A percentile compares a stretch with the other conserved stretches of the same genome.
These are phyloP conservation scores for Collichthys lucidus DNA, from an alignment of 2,113 vertebrate species.

Conservation along the genomic window DNA sequence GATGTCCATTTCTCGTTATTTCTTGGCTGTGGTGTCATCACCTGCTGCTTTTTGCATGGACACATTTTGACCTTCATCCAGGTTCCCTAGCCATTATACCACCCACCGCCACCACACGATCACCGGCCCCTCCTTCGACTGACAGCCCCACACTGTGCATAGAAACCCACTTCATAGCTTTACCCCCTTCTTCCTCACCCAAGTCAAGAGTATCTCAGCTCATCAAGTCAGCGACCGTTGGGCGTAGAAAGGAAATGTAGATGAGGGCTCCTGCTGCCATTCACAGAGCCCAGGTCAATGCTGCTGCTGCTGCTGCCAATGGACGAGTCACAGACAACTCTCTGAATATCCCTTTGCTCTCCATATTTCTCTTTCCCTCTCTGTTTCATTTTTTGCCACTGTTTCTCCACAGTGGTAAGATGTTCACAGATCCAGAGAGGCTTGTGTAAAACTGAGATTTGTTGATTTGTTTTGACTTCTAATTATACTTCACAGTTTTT, in stretches of 20 bases:
- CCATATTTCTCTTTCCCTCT: constrained; percentile 8
- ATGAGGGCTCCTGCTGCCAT: constrained; percentile 86
- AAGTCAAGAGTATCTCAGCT: constrained; percentile 71
- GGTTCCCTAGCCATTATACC: constrained; percentile 70
- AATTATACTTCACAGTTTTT: background rate
- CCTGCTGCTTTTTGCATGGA: constrained; percentile 83
- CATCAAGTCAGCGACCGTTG: constrained; percentile 86
- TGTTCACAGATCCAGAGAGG: background rate
- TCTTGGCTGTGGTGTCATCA: constrained; percentile 78
- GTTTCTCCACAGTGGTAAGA: background rate
- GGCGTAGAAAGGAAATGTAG: constrained; percentile 94
- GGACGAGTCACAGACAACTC: constrained; percentile 83
- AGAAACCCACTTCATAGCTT: constrained; percentile 24
- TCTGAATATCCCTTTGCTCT: constrained; percentile 38
- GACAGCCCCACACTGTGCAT: constrained; percentile 42
- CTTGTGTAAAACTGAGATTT: background rate
- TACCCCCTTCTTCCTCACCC: background rate
- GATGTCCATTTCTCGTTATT: background rate
- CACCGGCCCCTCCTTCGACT: constrained; percentile 11
- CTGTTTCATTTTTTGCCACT: constrained; percentile 1
- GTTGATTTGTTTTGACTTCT: too few species aligned
- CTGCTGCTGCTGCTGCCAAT: constrained; percentile 71
- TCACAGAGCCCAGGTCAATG: constrained; percentile 86
- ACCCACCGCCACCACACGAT: background rate
- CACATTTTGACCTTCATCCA: constrained; percentile 88